These are phyloP conservation scores for Empidonax alnorum DNA, from an alignment of 2,113 vertebrate genomes.

Conservation along the genomic window DNA sequence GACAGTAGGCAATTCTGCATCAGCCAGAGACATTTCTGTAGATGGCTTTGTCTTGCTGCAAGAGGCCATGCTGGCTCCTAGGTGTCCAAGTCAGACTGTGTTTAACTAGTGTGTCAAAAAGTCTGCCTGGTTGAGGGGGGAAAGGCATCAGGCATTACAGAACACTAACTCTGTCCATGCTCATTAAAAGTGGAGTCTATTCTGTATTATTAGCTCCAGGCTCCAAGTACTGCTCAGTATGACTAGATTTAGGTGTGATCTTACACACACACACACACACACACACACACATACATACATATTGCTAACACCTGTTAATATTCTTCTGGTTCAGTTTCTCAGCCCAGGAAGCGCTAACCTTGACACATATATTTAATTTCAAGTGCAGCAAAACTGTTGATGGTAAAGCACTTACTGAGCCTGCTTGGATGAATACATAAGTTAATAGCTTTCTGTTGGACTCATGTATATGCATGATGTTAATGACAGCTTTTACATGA, in stretches of 20 bases:
- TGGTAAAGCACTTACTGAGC: conserved; percentile 56
- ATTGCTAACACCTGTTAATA: conserved; percentile 37
- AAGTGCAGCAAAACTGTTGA: not conserved
- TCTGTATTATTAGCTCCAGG: not conserved
- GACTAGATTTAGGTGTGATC: conserved; percentile 52
- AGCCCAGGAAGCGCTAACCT: conserved; percentile 23
- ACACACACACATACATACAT: not conserved
- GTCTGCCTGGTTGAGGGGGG: not conserved
- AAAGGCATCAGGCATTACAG: not conserved
- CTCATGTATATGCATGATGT: conserved; percentile 56
- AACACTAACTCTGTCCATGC: not conserved
- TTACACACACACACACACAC: not conserved
- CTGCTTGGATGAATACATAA: conserved; percentile 17
- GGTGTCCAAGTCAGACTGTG: not conserved
- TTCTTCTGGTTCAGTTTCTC: conserved; percentile 18
- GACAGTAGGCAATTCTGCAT: not conserved
- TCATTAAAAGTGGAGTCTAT: fast-evolving
- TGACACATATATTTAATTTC: conserved; percentile 39
- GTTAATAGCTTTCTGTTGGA: conserved; percentile 39
- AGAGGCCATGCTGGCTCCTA: not conserved
- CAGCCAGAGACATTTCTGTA: not conserved
- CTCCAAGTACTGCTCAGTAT: not conserved
- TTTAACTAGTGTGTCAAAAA: not conserved
- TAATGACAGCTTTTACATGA: conserved; percentile 57
- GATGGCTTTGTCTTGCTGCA: not conserved